A percentile compares a stretch with the other conserved stretches of the same genome.
Evolutionary conservation across 1,140 invertebrate genomes (phyloP).

Genomic region (Drosophila kurseongensis): DNA sequence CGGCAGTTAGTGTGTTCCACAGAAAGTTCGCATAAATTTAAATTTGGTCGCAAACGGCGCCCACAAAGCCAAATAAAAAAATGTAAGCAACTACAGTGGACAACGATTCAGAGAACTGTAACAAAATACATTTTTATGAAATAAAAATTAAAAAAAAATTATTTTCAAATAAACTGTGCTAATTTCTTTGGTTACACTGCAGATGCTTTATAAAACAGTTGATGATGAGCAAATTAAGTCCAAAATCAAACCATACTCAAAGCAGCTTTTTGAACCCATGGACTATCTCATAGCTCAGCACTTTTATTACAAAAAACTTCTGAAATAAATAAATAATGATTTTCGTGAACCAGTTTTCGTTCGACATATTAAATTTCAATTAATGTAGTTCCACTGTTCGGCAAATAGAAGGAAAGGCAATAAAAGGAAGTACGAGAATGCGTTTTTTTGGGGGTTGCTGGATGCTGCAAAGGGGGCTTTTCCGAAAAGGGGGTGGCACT

Average conservation of each 20-base stretch:
- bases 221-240: not conserved
- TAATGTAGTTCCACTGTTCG: constrained; percentile 14
- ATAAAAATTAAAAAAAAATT: no score
- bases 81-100: constrained; percentile 10
- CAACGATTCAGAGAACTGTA: no score
- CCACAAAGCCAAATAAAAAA: constrained; percentile 33
- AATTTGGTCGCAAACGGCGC: constrained; percentile 73
- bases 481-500: constrained; percentile 3
- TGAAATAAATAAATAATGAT: no score
- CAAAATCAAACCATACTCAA: no score
- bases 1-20: constrained; percentile 62
- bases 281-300: no score
- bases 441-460: constrained; percentile 70
- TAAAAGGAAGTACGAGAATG: constrained; percentile 59
- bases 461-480: constrained; percentile 40
- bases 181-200: not conserved
- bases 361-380: not conserved
- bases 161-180: not conserved
- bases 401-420: constrained; percentile 27
- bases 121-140: no score
- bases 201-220: not conserved
- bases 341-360: not conserved
- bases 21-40: constrained; percentile 75
- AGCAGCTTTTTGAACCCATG: no score
- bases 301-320: no score